Evolutionary conservation across 2,888 invertebrate genomes (phyloP).

Genomic region (Eudasyphora cyanicolor): DNA sequence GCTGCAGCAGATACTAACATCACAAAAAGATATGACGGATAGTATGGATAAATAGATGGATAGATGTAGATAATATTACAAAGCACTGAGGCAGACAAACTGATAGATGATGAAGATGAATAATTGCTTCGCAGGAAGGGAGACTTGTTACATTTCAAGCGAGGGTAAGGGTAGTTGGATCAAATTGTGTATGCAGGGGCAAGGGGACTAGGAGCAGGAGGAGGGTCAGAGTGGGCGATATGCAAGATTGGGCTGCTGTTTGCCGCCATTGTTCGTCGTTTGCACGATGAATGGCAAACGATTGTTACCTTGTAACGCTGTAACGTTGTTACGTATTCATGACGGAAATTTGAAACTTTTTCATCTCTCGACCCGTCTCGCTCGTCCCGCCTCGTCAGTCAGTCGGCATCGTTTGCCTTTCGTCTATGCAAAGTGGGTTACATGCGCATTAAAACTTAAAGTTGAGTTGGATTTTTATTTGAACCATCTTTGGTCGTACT

Average conservation of each 20-base stretch:
- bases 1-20: neutral
- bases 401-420: slow-evolving; percentile 1
- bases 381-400: neutral
- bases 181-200: no score
- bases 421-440: slow-evolving; percentile 55
- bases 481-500: neutral
- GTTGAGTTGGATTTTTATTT: slow-evolving; percentile 13
- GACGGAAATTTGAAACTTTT: slow-evolving; percentile 51
- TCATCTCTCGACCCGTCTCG: neutral
- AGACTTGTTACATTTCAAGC: no score
- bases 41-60: no score
- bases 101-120: no score
- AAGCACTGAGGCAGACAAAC: neutral
- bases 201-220: neutral
- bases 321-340: slow-evolving; percentile 49
- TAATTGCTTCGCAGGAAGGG: no score
- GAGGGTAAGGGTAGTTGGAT: no score
- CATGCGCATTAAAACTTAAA: slow-evolving; percentile 57
- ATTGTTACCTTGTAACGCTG: slow-evolving; percentile 46
- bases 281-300: no score
- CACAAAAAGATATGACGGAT: no score
- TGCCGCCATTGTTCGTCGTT: slow-evolving; percentile 13
- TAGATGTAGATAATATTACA: neutral
- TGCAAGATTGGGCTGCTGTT: neutral
- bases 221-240: neutral